Evolutionary conservation across 2,797 vertebrate species (phyloP).

Genomic region (Catharus ustulatus): DNA sequence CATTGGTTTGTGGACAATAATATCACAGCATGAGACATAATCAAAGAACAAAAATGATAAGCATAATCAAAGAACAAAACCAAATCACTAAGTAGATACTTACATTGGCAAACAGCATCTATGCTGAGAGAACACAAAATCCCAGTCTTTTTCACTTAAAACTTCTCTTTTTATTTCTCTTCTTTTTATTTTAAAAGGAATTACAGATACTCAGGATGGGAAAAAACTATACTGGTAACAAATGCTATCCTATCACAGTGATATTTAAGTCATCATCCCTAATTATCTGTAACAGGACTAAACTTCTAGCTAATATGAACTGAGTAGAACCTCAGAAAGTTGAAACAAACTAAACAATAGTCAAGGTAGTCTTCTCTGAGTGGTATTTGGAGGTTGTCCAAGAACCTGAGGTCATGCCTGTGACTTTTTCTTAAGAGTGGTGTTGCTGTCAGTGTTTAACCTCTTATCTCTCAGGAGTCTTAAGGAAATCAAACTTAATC

Average conservation of each 20-base stretch:
- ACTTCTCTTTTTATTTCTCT: fast-evolving
- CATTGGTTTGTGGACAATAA: neutral
- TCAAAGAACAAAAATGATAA: too few species aligned
- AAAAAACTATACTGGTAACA: neutral
- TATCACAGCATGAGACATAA: neutral
- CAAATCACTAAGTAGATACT: neutral
- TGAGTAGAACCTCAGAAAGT: neutral
- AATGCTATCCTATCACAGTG: neutral
- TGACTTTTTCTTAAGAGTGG: neutral
- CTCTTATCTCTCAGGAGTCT: neutral
- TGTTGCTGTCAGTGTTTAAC: neutral
- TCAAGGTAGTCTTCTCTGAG: neutral
- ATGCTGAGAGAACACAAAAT: neutral
- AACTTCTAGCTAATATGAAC: neutral
- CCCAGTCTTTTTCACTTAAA: neutral
- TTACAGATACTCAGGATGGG: neutral
- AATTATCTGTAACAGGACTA: neutral
- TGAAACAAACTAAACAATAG: neutral
- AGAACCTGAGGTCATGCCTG: neutral
- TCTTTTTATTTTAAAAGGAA: neutral
- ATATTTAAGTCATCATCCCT: neutral
- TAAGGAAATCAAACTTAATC: neutral
- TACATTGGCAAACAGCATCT: neutral
- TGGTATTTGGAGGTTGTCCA: conserved; percentile 23
- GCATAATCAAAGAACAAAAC: neutral